These are phyloP conservation scores for Pheosia gnoma DNA, from an alignment of 2,888 invertebrate genomes.

Conservation along the genomic window DNA sequence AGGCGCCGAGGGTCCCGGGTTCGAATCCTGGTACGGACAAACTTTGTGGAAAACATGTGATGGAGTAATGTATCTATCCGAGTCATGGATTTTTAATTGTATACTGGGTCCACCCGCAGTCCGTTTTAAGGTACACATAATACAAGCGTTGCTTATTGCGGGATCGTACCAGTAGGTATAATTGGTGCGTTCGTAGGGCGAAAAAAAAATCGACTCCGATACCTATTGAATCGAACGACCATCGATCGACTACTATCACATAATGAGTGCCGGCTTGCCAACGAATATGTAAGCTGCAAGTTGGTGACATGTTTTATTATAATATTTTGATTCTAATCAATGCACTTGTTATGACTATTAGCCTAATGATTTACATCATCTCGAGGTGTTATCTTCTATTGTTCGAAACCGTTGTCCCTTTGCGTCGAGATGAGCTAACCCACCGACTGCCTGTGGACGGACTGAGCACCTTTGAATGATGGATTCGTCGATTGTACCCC, in stretches of 20 bases:
- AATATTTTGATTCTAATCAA: conserved; percentile 67
- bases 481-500: conserved; percentile 16
- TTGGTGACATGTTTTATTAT: conserved; percentile 8
- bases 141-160: too few species aligned
- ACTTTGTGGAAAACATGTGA: too few species aligned
- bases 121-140: too few species aligned
- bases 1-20: too few species aligned
- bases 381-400: conserved; percentile 62
- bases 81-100: too few species aligned
- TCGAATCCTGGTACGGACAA: too few species aligned
- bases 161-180: too few species aligned
- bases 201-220: too few species aligned
- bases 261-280: too few species aligned
- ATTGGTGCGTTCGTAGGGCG: too few species aligned
- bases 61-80: too few species aligned
- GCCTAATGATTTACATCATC: conserved; percentile 68
- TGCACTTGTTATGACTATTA: conserved; percentile 64
- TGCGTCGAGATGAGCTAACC: conserved; percentile 46
- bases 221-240: not conserved
- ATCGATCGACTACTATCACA: not conserved
- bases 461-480: conserved; percentile 1
- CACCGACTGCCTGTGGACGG: conserved; percentile 27
- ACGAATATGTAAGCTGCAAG: not conserved
- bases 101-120: too few species aligned
- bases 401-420: conserved; percentile 53